A percentile compares a stretch with the other conserved stretches of the same genome.
Conservation (phyloP, 2,888 invertebrate species). For the Theretra japonica region DNA sequence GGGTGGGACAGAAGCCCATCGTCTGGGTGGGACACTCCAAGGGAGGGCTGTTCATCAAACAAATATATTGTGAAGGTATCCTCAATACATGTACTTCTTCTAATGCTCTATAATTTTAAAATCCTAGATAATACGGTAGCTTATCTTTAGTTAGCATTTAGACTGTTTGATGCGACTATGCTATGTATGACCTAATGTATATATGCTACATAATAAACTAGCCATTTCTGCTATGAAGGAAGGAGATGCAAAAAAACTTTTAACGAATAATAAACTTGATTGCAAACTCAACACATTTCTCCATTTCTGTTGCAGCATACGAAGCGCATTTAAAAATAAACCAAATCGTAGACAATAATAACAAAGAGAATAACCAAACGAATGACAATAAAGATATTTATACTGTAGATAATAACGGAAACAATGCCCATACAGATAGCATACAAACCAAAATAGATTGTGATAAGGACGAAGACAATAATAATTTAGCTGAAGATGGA, state of each 20-base stretch:
- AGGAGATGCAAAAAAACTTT: not conserved
- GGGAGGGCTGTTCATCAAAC: constrained; percentile 94
- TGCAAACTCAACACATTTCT: not conserved
- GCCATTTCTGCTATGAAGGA: not conserved
- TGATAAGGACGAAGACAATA: constrained; percentile 35
- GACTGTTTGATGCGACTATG: no score
- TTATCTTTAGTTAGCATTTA: no score
- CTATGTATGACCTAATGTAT: no score
- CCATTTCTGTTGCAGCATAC: constrained; percentile 62
- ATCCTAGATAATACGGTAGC: no score
- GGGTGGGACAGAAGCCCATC: constrained; percentile 90
- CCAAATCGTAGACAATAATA: constrained; percentile 39
- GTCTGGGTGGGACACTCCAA: constrained; percentile 95
- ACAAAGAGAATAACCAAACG: constrained; percentile 48
- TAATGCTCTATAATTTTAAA: no score
- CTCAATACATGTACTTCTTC: constrained; percentile 18
- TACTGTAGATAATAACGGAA: constrained; percentile 30
- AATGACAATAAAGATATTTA: constrained; percentile 37
- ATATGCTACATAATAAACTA: no score
- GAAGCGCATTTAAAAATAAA: constrained; percentile 63
- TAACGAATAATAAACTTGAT: not conserved
- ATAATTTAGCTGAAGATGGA: constrained; percentile 24
- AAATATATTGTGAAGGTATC: constrained; percentile 89
- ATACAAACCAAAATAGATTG: constrained; percentile 25
- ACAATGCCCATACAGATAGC: constrained; percentile 27